These are phyloP conservation scores for Metallyticus violacea DNA, from an alignment of 2,888 invertebrate species.

Conservation along the genomic window DNA sequence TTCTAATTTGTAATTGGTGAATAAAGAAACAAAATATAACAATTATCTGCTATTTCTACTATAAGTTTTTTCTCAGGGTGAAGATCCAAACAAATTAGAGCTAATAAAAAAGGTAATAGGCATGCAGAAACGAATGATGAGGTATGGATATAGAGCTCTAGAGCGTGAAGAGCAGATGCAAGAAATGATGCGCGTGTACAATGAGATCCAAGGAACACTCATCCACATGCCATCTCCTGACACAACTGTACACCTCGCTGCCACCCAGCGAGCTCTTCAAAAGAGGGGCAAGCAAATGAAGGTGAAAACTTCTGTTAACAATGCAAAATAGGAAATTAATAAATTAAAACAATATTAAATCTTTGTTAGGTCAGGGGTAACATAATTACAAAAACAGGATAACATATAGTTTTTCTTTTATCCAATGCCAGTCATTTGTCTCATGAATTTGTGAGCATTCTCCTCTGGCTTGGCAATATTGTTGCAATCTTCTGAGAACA, in stretches of 20 bases:
- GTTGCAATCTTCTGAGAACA: no score
- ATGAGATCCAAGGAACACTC: slow-evolving; percentile 68
- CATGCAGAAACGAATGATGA: slow-evolving; percentile 75
- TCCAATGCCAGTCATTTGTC: no score
- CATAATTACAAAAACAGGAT: no score
- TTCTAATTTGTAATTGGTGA: no score
- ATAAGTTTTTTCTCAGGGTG: slow-evolving; percentile 57
- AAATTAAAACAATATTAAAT: no score
- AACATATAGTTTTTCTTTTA: no score
- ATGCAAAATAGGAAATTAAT: no score
- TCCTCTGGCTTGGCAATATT: no score
- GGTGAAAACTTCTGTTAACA: slow-evolving; percentile 46
- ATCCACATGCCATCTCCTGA: slow-evolving; percentile 73
- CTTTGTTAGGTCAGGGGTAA: no score
- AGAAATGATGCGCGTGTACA: slow-evolving; percentile 68
- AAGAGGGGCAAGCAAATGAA: slow-evolving; percentile 52
- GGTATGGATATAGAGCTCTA: slow-evolving; percentile 59
- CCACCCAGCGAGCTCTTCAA: slow-evolving; percentile 49
- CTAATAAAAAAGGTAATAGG: slow-evolving; percentile 78
- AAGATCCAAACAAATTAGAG: slow-evolving; percentile 77
- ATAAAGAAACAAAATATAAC: no score
- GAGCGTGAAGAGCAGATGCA: slow-evolving; percentile 62
- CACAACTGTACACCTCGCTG: slow-evolving; percentile 56
- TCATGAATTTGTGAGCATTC: no score
- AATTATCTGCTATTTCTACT: no score